phyloP scores from a whole-genome alignment of 2,113 vertebrate species.

The Heterocephalus glaber region DNA sequence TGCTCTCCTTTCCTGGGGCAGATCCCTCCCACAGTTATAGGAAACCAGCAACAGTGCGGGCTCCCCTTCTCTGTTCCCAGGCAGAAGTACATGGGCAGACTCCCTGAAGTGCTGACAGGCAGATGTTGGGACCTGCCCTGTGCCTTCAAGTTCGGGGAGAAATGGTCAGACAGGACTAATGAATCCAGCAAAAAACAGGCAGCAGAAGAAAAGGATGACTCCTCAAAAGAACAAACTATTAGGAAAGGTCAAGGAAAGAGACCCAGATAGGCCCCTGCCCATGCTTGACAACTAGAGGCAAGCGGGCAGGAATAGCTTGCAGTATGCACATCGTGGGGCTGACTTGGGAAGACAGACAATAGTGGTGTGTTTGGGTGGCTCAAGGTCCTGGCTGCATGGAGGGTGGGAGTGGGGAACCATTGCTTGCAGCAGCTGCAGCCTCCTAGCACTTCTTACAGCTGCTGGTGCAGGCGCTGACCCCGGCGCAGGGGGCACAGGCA shows the following conservation, averaged over 20 bases:
- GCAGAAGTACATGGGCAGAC: not conserved
- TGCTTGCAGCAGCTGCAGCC: not conserved
- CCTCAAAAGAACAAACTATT: not conserved
- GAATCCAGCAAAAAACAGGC: constrained; percentile 57
- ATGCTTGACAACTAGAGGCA: fast-evolving
- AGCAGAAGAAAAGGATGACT: not conserved
- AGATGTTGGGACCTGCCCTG: not conserved
- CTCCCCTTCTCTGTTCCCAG: not conserved
- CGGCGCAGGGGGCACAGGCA: constrained; percentile 44
- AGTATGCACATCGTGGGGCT: not conserved
- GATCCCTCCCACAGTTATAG: not conserved
- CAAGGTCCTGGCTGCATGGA: not conserved
- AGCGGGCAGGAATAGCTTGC: not conserved
- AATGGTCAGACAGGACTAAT: not conserved
- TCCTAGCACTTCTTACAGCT: constrained; percentile 65
- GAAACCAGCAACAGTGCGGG: not conserved
- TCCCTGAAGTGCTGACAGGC: not conserved
- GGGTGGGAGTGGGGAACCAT: fast-evolving
- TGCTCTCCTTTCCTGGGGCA: not conserved
- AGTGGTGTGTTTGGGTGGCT: fast-evolving
- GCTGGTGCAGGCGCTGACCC: not conserved
- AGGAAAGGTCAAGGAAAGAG: constrained; percentile 31
- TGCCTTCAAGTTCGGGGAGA: not conserved
- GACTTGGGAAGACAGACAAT: too few relatives aligned
- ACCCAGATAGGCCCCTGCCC: not conserved